These are phyloP conservation scores for Metridium senile DNA, from an alignment of 92 coral and sea anemone genomes.

Conservation along the genomic window DNA sequence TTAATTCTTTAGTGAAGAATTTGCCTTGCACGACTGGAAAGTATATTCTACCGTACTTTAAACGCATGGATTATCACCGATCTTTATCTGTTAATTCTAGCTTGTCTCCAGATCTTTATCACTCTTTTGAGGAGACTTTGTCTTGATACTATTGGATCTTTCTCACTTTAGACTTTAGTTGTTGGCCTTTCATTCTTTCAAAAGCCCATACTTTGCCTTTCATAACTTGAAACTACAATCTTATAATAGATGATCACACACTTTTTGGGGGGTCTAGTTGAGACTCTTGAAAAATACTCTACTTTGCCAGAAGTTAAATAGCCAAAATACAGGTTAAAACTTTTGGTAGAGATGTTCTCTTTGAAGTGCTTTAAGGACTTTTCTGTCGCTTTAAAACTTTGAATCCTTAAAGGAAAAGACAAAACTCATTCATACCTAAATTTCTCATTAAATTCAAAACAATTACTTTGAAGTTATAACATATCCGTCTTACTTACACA, in stretches of 20 bases:
- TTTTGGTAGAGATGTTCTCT: not conserved
- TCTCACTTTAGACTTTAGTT: too few relatives aligned
- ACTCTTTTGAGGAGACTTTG: not conserved
- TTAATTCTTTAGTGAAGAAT: constrained; percentile 11
- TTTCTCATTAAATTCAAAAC: not conserved
- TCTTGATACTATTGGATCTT: too few relatives aligned
- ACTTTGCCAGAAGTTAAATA: constrained; percentile 17
- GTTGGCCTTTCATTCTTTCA: not conserved
- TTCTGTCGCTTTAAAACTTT: not conserved
- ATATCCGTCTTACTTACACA: constrained; percentile 8
- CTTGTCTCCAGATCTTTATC: not conserved
- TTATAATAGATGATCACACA: too few relatives aligned
- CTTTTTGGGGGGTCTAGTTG: too few relatives aligned
- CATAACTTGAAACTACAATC: too few relatives aligned
- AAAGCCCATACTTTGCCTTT: not conserved
- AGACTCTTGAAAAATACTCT: too few relatives aligned
- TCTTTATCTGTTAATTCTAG: not conserved
- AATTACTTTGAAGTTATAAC: not conserved
- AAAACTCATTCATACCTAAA: not conserved
- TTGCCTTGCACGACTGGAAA: not conserved
- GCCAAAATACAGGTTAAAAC: not conserved
- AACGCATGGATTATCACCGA: not conserved
- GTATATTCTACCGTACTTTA: not conserved
- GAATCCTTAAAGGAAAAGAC: constrained; percentile 1
- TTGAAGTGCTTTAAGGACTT: not conserved